A percentile compares a stretch with the other conserved stretches of the same genome.
phyloP scores from a whole-genome alignment of 2,888 invertebrate genomes.

The Zaprionus obscuricornis region DNA sequence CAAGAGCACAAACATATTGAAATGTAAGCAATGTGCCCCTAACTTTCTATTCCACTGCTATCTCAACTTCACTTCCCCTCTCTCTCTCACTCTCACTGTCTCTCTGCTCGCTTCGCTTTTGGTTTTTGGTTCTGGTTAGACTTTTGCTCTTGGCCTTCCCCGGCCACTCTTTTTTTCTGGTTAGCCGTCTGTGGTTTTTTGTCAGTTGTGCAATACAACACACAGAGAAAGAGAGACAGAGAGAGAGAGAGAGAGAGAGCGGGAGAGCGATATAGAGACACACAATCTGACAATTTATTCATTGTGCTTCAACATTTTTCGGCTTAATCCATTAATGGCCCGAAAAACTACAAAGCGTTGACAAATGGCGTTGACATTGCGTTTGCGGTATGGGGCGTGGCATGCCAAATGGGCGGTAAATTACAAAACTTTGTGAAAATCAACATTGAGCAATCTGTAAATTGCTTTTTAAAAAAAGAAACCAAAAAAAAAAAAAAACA shows the following conservation, averaged over 20 bases:
- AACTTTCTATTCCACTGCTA: background rate
- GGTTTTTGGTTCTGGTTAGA: conserved; percentile 16
- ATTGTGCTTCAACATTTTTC: conserved; percentile 52
- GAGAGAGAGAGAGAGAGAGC: too few species aligned
- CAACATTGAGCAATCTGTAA: too few species aligned
- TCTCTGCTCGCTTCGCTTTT: conserved; percentile 42
- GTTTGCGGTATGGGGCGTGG: too few species aligned
- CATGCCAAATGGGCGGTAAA: too few species aligned
- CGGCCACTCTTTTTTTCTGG: too few species aligned
- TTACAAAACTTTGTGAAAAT: too few species aligned
- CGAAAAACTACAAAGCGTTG: conserved; percentile 56
- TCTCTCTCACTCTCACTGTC: conserved; percentile 3
- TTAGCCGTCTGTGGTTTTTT: conserved; percentile 45
- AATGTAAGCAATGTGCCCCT: conserved; percentile 62
- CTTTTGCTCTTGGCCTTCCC: conserved; percentile 16
- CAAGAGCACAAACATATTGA: conserved; percentile 69
- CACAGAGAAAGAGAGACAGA: too few species aligned
- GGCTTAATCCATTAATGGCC: conserved; percentile 60
- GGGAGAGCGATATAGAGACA: conserved; percentile 7
- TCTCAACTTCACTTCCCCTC: background rate
- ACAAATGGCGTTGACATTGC: too few species aligned
- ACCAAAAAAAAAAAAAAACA: too few species aligned
- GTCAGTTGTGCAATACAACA: conserved; percentile 22
- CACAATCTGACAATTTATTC: conserved; percentile 73
- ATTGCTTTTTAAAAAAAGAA: too few species aligned